A percentile compares a stretch with the other conserved stretches of the same genome.
Conservation (phyloP, 2,113 vertebrate species). For the Hippopotamus amphibius region DNA sequence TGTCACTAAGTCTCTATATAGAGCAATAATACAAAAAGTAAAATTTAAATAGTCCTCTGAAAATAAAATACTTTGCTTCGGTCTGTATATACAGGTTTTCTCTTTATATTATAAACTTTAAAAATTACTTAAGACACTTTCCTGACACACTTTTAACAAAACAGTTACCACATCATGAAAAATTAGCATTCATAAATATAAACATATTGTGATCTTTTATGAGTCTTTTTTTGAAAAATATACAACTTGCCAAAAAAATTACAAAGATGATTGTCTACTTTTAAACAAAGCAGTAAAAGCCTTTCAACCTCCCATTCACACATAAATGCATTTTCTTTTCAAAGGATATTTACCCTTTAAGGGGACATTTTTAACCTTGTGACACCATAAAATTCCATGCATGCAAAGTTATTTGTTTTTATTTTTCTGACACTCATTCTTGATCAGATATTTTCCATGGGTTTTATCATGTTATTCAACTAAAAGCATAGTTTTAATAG, state of each 20-base stretch:
- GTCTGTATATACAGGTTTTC: not conserved
- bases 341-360: conserved; percentile 75
- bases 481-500: conserved; percentile 34
- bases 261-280: conserved; percentile 69
- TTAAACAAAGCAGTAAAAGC: conserved; percentile 75
- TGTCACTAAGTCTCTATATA: not conserved
- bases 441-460: conserved; percentile 37
- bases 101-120: conserved; percentile 1
- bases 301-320: conserved; percentile 62
- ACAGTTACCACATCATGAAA: conserved; percentile 25
- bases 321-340: conserved; percentile 73
- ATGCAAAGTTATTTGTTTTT: conserved; percentile 74
- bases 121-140: conserved; percentile 31
- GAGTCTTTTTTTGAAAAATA: conserved; percentile 50
- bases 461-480: conserved; percentile 28
- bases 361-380: conserved; percentile 76
- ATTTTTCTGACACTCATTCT: conserved; percentile 67
- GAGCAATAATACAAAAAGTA: conserved; percentile 18
- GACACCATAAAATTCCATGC: conserved; percentile 77
- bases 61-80: not conserved
- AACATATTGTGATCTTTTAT: conserved; percentile 54
- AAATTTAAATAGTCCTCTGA: not conserved
- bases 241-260: conserved; percentile 64
- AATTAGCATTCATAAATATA: conserved; percentile 37
- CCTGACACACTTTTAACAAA: conserved; percentile 9